Evolutionary conservation across 2,888 invertebrate species (phyloP).

Genomic region (Nephrocerus scutellatus): DNA sequence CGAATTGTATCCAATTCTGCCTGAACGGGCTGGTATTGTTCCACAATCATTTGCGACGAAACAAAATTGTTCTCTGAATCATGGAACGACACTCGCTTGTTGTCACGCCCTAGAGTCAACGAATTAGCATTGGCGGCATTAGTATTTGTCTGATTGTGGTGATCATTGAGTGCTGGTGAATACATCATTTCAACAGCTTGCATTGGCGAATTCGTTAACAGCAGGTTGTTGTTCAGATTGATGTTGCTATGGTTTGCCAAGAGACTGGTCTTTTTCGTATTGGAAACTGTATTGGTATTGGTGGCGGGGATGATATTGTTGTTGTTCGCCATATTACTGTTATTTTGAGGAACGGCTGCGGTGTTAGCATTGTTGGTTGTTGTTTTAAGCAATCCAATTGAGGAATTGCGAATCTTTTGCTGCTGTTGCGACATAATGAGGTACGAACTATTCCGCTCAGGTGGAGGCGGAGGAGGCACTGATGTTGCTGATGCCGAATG

Average conservation of each 20-base stretch:
- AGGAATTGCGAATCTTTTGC: constrained; percentile 36
- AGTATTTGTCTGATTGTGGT: constrained; percentile 15
- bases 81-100: constrained; percentile 70
- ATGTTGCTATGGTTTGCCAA: constrained; percentile 21
- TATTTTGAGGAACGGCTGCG: constrained; percentile 29
- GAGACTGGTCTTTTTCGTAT: not conserved
- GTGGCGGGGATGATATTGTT: constrained; percentile 23
- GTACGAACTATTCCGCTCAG: constrained; percentile 83
- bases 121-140: constrained; percentile 21
- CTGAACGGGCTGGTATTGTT: constrained; percentile 28
- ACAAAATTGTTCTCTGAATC: constrained; percentile 52
- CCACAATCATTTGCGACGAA: constrained; percentile 27
- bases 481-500: constrained; percentile 1
- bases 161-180: too few relatives aligned
- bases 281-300: not conserved
- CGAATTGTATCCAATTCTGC: constrained; percentile 50
- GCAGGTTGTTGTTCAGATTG: constrained; percentile 23
- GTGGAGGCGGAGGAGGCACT: constrained; percentile 63
- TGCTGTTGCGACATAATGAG: constrained; percentile 70
- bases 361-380: constrained; percentile 33
- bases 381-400: constrained; percentile 37
- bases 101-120: constrained; percentile 37
- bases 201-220: constrained; percentile 7
- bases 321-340: constrained; percentile 24
- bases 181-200: constrained; percentile 7